Evolutionary conservation across 2,113 vertebrate species (phyloP).

Genomic region (Dipodomys stephensi): DNA sequence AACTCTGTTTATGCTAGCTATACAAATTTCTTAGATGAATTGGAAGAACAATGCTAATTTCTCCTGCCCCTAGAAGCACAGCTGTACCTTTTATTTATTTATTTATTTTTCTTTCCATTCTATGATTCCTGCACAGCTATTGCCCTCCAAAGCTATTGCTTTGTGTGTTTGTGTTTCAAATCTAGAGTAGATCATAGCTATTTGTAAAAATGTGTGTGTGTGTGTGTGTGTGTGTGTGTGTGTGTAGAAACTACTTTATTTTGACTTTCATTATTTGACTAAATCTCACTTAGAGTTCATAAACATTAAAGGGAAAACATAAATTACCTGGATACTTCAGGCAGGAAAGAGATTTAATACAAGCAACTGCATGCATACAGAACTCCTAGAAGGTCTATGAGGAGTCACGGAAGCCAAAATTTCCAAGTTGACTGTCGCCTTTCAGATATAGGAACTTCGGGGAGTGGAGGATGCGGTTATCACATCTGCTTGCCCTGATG

Average conservation of each 20-base stretch:
- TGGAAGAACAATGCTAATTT: background rate
- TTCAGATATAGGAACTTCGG: conserved; percentile 1
- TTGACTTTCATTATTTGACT: background rate
- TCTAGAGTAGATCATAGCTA: background rate
- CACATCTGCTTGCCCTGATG: background rate
- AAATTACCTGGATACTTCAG: background rate
- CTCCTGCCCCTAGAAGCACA: background rate
- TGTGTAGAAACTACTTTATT: background rate
- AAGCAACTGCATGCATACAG: background rate
- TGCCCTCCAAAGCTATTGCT: background rate
- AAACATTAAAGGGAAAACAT: background rate
- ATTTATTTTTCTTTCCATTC: background rate
- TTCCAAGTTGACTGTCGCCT: background rate
- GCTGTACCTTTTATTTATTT: background rate
- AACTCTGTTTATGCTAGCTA: background rate
- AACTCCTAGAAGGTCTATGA: background rate
- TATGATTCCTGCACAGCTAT: background rate
- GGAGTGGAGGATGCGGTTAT: background rate
- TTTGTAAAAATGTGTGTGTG: background rate
- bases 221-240: background rate
- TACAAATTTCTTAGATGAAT: conserved; percentile 2
- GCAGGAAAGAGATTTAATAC: conserved; percentile 17
- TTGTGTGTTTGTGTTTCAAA: background rate
- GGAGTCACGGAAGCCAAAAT: background rate
- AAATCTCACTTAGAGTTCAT: background rate